These are phyloP conservation scores for Ephestia elutella DNA, from an alignment of 1,140 invertebrate species.

Conservation along the genomic window DNA sequence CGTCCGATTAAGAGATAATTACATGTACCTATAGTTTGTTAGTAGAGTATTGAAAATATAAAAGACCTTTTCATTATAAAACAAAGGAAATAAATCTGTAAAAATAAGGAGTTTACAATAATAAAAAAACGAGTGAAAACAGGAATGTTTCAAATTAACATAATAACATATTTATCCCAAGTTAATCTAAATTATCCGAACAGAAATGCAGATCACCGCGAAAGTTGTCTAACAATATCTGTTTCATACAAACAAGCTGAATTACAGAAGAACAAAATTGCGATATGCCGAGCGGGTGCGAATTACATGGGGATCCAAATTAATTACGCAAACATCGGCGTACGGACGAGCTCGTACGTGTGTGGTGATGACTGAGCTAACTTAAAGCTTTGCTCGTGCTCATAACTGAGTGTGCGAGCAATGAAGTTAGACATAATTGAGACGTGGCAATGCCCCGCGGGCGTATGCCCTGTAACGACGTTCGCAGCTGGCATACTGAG, in stretches of 20 bases:
- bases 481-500: conserved; percentile 45
- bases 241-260: conserved; percentile 10
- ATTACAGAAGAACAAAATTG: conserved; percentile 23
- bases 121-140: not conserved
- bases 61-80: no score
- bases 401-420: conserved; percentile 35
- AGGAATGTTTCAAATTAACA: not conserved
- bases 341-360: conserved; percentile 2
- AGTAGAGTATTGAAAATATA: no score
- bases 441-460: conserved; percentile 39
- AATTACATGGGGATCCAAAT: conserved; percentile 29
- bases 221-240: conserved; percentile 12
- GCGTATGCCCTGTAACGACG: conserved; percentile 40
- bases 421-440: conserved; percentile 57
- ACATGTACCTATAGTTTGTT: no score
- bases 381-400: conserved; percentile 26
- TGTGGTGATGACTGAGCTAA: conserved; percentile 11
- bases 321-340: conserved; percentile 38
- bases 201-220: conserved; percentile 7
- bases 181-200: not conserved
- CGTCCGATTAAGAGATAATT: no score
- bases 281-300: conserved; percentile 14
- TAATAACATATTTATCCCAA: not conserved
- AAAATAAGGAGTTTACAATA: not conserved
- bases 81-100: no score